Percentiles rank a stretch among this genome's conserved stretches.
Conservation (phyloP, 2,888 invertebrate species). For the Trachelus stipa region DNA sequence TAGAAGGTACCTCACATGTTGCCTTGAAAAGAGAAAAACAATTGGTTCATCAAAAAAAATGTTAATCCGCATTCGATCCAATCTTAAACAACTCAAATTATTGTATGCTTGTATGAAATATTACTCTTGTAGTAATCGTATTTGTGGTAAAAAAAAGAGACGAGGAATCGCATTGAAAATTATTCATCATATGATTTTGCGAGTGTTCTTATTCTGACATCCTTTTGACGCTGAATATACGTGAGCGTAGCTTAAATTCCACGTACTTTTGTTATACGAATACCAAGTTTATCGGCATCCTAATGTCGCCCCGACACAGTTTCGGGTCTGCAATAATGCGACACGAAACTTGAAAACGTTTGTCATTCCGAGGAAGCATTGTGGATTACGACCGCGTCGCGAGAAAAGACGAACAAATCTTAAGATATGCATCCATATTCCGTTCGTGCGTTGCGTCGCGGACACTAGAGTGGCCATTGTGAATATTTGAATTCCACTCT, state of each 20-base stretch:
- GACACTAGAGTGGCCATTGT: neutral
- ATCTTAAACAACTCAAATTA: neutral
- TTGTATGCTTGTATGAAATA: neutral
- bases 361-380: conserved; percentile 47
- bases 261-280: conserved; percentile 31
- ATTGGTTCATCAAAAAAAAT: neutral
- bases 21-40: neutral
- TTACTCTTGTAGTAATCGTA: neutral
- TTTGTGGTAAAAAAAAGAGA: neutral
- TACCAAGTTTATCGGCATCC: conserved; percentile 44
- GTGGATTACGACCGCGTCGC: conserved; percentile 38
- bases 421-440: neutral
- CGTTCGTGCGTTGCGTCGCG: conserved; percentile 4
- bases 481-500: neutral
- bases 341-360: conserved; percentile 48
- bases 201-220: neutral
- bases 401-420: neutral
- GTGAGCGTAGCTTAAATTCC: neutral
- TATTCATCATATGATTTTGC: neutral
- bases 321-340: conserved; percentile 35
- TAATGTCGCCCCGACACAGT: conserved; percentile 28
- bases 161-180: neutral
- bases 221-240: neutral
- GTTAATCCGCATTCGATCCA: neutral
- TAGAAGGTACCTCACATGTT: neutral